Base-by-base conservation (phyloP, 2,888 invertebrate species). In the Bhutanitis thaidina region DNA sequence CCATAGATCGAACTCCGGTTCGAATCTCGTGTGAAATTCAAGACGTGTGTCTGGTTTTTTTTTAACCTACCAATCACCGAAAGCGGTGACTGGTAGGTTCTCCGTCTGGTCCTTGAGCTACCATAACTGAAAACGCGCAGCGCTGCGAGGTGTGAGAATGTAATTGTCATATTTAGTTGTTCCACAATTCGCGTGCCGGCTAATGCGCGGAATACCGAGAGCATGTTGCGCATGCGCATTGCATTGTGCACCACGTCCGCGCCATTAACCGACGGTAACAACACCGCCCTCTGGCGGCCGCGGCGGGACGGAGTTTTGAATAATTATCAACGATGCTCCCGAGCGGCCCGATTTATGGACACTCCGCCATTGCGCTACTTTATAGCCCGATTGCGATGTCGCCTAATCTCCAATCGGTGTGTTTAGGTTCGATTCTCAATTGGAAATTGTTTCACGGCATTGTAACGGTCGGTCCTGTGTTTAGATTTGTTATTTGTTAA, bases 221-320 rank as follows among this genome's bases (percentile, higher is more conserved):
- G 73, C 9, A 67, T 3, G 64, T 67, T 65, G 66, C 68, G 62
- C 70, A 64, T 56, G 47, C 66, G 64, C 67, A 64, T 7, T 12
- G 34, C 75, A 84, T 85, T 85, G 81, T 81, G 74, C 67, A 69
- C 69, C 74, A 67, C 77, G 81, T 85, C 81, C 74, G 69, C 80
- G 74, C 80, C 81, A 80, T 81, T 82, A 79, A 74, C 73, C 79
- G 71, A 73, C 80, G 78, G 74, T 34, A 34, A 34, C 34, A 34
- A 34, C 74, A n/a, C 20, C 68, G 75, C 71, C 32, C 12, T 14
- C 27, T 13, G 13, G 13, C 7, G 25, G 47, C 70, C 64, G 63
- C 70, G 55, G 48, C 68, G 66, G 63, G 59, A 62, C 56, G 47
- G 66, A 64, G 67, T 76, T 79, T 76, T 82, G 82, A 82, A 86